Evolutionary conservation across 2,888 invertebrate genomes (phyloP), one percentile per base, ranked within the genome.

Genomic region (Apamea sordens): DNA sequence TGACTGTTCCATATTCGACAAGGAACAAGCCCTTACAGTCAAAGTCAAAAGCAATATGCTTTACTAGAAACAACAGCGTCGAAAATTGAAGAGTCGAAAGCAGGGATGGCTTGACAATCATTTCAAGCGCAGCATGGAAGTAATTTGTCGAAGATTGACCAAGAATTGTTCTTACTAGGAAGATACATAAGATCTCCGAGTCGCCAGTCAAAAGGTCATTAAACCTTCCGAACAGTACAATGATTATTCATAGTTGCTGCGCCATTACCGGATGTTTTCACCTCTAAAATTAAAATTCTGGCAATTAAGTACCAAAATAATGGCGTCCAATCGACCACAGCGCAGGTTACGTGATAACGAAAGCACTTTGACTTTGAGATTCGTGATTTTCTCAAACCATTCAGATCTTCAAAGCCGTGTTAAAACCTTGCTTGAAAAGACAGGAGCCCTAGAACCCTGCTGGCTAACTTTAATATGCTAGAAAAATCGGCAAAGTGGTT

Each of bases 381-480:
- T 28, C 2, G 32, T 1, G 7, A 8, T 73, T 28, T 41, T 72
- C 28, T n/a, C 21, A 72, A 53, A 32, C 15, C 8, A 70, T 70
- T 71, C 18, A 32, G 10, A 24, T 32, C 32, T 28, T 69, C 15
- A 7, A 70, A 70, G n/a, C 72, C 11, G 1, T 36, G n/a, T 21
- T 28, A 74, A 73, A 53, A 21, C 56, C 28, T 18, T 73, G 5
- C 18, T 44, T 28, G 15, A 36, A 71, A 68, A 21, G 15, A 53
- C 53, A 74, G 15, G 10, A 74, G 24, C 28, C 47, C 21, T 47
- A 47, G 6, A 2, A 10, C 13, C 32, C 21, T 59, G 59, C 28
- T 76, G n/a, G 36, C 32, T 76, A 32, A 15, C 18, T 13, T 73
- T 74, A 70, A 53, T 53, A 32, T 53, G 24, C 50, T 24, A 10